Evolutionary conservation across 1,140 invertebrate species (phyloP).

Genomic region (Chlorops oryzae): DNA sequence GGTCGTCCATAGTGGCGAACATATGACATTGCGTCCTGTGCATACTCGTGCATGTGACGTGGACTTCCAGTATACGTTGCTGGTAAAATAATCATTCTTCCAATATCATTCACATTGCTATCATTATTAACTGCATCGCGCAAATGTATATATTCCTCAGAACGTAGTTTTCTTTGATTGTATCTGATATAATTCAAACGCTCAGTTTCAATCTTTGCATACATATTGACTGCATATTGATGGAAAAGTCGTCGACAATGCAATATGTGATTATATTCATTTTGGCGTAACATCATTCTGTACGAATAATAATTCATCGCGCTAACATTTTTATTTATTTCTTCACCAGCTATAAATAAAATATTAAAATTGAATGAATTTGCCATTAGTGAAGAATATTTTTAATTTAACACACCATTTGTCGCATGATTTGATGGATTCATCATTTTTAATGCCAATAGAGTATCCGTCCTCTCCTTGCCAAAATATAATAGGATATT

Average conservation of each 20-base stretch:
- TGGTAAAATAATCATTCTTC: slow-evolving; percentile 46
- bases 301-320: too few species aligned
- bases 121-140: slow-evolving; percentile 20
- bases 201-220: slow-evolving; percentile 8
- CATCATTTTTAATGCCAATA: too few species aligned
- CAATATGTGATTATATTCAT: slow-evolving; percentile 42
- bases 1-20: slow-evolving; percentile 46
- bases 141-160: slow-evolving; percentile 14
- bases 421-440: too few species aligned
- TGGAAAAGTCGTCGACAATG: slow-evolving; percentile 32
- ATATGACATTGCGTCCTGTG: slow-evolving; percentile 51
- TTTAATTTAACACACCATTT: too few species aligned
- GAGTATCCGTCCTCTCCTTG: too few species aligned
- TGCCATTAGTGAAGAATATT: too few species aligned
- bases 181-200: slow-evolving; percentile 1
- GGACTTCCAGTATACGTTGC: slow-evolving; percentile 43
- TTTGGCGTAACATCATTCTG: too few species aligned
- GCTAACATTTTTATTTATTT: too few species aligned
- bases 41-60: slow-evolving; percentile 49
- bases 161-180: slow-evolving; percentile 10
- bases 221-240: slow-evolving; percentile 15
- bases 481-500: too few species aligned
- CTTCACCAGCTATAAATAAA: too few species aligned
- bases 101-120: slow-evolving; percentile 30
- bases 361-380: too few species aligned